Base-by-base conservation (phyloP, 2,888 invertebrate genomes). In the Cheilosia impressa region DNA sequence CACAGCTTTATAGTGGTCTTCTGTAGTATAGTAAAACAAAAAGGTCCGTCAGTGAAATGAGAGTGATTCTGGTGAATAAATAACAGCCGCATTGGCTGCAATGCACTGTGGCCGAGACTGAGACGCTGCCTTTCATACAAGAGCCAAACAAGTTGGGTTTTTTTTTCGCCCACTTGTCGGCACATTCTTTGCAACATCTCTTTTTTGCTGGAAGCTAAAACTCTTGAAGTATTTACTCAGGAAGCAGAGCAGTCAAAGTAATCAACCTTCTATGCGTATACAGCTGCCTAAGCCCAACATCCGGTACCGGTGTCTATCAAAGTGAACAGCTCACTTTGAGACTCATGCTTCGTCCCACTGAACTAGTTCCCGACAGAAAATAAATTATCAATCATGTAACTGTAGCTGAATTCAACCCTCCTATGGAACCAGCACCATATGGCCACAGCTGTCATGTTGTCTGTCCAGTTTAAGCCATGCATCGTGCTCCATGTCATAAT, bases 391-490 rank as follows among this genome's bases (percentile, higher is more conserved):
- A 38, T 47, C 24, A 52, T 5, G 9, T 31, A 63, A 34, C 13
- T 13, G 15, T 31, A 63, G 19, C 3, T 3, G 17, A 47, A 63
- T 34, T 15, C 15, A 13, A 27, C 31, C 27, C n/a, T 27, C 45
- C 47, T 19, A 6, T 31, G 24, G n/a, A 13, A 43, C 2, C 45
- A 17, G 1, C 34, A 15, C 4, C 31, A 31, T 45, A 47, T 50
- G 22, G 17, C 77, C 66, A 71, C 72, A 82, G 47, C 66, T 77
- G 77, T 77, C 82, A 78, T 72, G 77, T 77, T 66, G 38, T 43
- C 71, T 72, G 77, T 77, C 71, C 60, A 45, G 57, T 53, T 65
- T 53, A 27, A 82, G 58, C 34, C 43, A 9, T 7, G 31, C 31
- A 57, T 69, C 19, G 52, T 24, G 47, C 19, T 19, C 47, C 47